Base-by-base conservation (phyloP, 2,113 vertebrate species). In the Propithecus coquereli region DNA sequence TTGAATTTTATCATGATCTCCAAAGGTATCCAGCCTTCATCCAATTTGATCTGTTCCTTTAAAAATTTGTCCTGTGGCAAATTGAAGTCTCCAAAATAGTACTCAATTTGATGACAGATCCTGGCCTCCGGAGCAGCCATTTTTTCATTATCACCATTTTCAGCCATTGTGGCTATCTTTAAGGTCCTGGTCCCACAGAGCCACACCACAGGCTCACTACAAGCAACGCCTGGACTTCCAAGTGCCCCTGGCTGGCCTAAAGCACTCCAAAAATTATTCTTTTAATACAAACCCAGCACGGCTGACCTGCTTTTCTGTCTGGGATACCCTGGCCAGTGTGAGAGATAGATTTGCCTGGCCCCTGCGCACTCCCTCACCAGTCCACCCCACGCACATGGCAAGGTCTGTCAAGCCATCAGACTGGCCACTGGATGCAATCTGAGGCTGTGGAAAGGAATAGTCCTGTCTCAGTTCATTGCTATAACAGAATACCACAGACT, bases 1-100 rank as follows among this genome's bases (percentile, higher is more conserved):
- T 99, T 99, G 98, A 99, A 99, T 98, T 99, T 99, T 70, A 99
- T 99, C 99, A 99, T 99, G 3, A 99, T 99, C 98, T 99, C 99
- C 97, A 99, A 97, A 90, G 99, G 97, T 84, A 99, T 99, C 99
- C 99, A 99, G 96, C 99, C 99, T 98, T 99, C 99, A 97, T 99
- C 99, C 43, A 99, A 97, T 96, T 99, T 99, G 92, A 99, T 98
- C 96, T 99, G 99, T 98, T 99, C 99, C 98, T 99, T 99, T 90
- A 99, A 98, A 98, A 99, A 99, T 94, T 99, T 99, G n/a, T n/a
- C n/a, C n/a, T n/a, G n/a, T n/a, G n/a, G n/a, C n/a, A n/a, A n/a
- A n/a, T n/a, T n/a, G n/a, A n/a, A n/a, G n/a, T n/a, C n/a, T n/a
- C n/a, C n/a, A n/a, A n/a, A n/a, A n/a, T n/a, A n/a, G n/a, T n/a